Conservation (phyloP, 2,113 vertebrate genomes). For the Paracanthobrama guichenoti region DNA sequence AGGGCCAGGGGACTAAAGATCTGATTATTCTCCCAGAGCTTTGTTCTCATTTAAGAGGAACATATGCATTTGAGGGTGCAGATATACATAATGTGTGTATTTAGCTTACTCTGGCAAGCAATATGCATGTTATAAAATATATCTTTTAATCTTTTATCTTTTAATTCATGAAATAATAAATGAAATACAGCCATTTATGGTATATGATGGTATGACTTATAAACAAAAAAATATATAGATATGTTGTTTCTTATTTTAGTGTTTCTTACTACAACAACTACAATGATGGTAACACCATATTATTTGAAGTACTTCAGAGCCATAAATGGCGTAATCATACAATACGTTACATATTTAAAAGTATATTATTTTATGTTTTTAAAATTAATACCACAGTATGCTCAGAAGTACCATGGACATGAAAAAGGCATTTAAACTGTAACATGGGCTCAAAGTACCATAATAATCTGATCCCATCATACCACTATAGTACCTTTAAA, state of each 20-base stretch:
- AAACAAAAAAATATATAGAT: background rate
- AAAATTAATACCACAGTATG: background rate
- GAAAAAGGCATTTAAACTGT: too few relatives aligned
- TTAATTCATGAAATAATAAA: background rate
- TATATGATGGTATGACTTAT: background rate
- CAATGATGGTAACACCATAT: background rate
- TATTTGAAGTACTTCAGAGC: background rate
- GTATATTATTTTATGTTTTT: background rate
- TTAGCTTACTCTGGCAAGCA: background rate
- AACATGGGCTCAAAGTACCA: too few relatives aligned
- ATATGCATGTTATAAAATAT: background rate
- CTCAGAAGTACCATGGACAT: too few relatives aligned
- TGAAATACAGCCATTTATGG: background rate
- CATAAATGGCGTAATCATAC: background rate
- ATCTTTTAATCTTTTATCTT: background rate
- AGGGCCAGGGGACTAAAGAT: conserved; percentile 67
- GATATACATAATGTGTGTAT: background rate
- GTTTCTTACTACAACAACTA: background rate
- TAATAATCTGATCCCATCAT: too few relatives aligned
- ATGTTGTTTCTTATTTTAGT: background rate
- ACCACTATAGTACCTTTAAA: background rate
- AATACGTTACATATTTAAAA: background rate
- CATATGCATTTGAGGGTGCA: conserved; percentile 21
- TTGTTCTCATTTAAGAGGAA: conserved; percentile 54
- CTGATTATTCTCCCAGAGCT: conserved; percentile 62